Base-by-base conservation (phyloP, 2,113 vertebrate genomes). In the Smithornis capensis region DNA sequence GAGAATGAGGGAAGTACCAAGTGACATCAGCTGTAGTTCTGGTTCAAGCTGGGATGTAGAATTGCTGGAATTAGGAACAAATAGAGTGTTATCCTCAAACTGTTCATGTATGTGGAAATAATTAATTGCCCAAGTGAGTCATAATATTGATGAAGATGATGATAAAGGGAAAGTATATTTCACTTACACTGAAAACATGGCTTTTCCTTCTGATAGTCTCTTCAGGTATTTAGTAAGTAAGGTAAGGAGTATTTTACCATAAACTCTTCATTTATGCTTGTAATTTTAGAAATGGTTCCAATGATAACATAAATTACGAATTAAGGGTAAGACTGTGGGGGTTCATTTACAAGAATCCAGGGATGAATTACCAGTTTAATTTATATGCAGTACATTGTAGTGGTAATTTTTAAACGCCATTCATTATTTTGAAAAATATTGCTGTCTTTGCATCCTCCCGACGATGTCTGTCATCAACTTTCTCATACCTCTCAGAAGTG, bases 301-400 rank as follows among this genome's bases (percentile, higher is more conserved):
- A 75, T 56, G 35, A 89, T 89, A 89, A 84, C 65, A 92, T 92
- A 82, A 91, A 84, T 95, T 87, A 68, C 33, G 64, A 89, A 79
- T 89, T 67, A 81, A 92, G 91, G 23, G 87, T 84, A 89, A 92
- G 69, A 63, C 77, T 84, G 35, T 59, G 7, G 60, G 52, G 74
- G 52, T 84, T 92, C 56, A 75, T 94, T 95, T 84, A 67, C 33
- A 89, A 68, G 57, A 95, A 94, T 81, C 77, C 29, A 75, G 77
- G 81, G 52, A 92, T 91, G 35, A 91, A 94, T 91, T 92, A 64
- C 38, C 35, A 21, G 21, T 81, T 89, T 28, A 78, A 78, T 78
- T 91, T 87, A 78, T 92, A 87, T 84, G 50, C 67, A 53, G 8
- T 78, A 69, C 33, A 38, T 91, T 64, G 31, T 70, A 89, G 29